Conservation (phyloP, 2,113 vertebrate species). For the Neopipo cinnamomea region DNA sequence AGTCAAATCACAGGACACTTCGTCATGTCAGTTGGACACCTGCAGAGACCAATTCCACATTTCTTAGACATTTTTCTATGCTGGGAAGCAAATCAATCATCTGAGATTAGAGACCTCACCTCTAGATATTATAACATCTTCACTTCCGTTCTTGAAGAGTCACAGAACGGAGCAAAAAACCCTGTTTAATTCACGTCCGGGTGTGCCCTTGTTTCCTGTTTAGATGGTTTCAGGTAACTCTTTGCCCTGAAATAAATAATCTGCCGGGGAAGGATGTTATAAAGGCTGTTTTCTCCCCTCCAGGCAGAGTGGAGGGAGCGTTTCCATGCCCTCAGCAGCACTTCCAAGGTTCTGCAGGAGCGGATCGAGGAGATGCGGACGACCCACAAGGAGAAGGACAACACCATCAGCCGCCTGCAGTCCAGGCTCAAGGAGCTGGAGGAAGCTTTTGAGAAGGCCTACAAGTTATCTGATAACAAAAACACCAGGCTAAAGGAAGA, state of each 20-base stretch:
- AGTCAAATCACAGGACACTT: neutral
- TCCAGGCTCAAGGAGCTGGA: constrained; percentile 81
- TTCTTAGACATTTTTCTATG: neutral
- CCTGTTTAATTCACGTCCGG: accelerated
- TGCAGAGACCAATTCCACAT: neutral
- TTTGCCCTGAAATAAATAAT: neutral
- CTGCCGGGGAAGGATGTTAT: neutral
- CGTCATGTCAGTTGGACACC: neutral
- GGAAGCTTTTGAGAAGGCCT: constrained; percentile 79
- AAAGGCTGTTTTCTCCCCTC: neutral
- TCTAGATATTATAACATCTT: neutral
- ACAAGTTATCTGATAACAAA: constrained; percentile 85
- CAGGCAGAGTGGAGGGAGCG: constrained; percentile 88
- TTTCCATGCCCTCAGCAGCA: constrained; percentile 73
- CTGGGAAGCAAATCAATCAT: neutral
- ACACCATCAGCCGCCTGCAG: constrained; percentile 72
- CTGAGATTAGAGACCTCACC: neutral
- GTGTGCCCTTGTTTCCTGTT: neutral
- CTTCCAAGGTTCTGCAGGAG: constrained; percentile 83
- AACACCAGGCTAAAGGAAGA: constrained; percentile 83
- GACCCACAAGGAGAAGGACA: constrained; percentile 85
- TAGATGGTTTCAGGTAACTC: neutral
- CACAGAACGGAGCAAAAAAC: neutral
- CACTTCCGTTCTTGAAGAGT: neutral
- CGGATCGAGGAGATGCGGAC: constrained; percentile 84